Evolutionary conservation across 37 sponge, comb jelly and placozoan genomes (phyloP), one percentile per base, ranked within the genome.

Genomic region (Hexactinellida sp.): DNA sequence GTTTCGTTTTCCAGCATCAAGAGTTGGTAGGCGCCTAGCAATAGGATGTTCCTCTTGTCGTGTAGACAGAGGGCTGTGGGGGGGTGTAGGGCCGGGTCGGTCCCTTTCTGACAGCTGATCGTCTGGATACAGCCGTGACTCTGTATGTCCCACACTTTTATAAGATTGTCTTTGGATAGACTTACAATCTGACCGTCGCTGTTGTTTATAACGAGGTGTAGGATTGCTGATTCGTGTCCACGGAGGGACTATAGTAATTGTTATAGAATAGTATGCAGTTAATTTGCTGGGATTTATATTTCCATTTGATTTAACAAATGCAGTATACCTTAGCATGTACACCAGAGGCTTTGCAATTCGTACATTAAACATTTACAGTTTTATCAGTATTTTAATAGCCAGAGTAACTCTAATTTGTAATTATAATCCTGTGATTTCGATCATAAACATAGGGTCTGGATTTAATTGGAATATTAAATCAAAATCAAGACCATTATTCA

Each of bases 71-170:
- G 86, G 54, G 93, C 90, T 21, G 90, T 76, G 24, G 94, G 93
- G 54, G 85, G 85, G 83, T 89, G 87, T 0, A 91, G 87, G 7
- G 76, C 83, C 28, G 90, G 93, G 24, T 38, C 36, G 16, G 84
- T 82, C 54, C 86, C 90, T 25, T 87, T 55, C 35, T 86, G 88
- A 36, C 88, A 88, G 54, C n/a, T 86, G 0, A 88, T 63, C 16
- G 89, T 89, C 85, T 97, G 97, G 21, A 97, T 86, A 47, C 97
- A 97, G 54, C 83, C 86, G 88, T 97, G 97, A 84, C 91, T 92
- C 55, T 87, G 87, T 25, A 97, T 83, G 51, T 88, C 89, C 97
- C 97, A 97, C 16, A 97, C 93, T 28, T 36, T 9, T 38, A 85
- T 86, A 36, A 95, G 92, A 54, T 89, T 84, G 89, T 97, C 94